A percentile compares a stretch with the other conserved stretches of the same genome.
Evolutionary conservation across 1,140 invertebrate genomes (phyloP).

Genomic region (Scaptomyza montana): DNA sequence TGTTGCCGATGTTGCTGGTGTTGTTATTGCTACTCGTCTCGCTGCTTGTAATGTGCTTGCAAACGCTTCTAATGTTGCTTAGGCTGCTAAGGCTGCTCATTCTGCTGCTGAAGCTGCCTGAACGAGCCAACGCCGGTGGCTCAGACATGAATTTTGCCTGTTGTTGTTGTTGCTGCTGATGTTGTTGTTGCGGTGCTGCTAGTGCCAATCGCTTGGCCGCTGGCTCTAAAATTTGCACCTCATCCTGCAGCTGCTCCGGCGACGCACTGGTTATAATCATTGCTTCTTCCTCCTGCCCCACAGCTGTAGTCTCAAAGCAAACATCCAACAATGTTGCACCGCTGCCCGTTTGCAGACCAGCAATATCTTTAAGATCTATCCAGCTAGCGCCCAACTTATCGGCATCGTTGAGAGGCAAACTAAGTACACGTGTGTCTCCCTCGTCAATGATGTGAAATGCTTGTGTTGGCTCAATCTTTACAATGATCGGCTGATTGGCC

Average conservation of each 20-base stretch:
- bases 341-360: conserved; percentile 65
- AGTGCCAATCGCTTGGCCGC: conserved; percentile 58
- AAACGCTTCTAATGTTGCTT: conserved; percentile 57
- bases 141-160: conserved; percentile 63
- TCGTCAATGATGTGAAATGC: conserved; percentile 79
- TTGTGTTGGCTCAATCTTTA: conserved; percentile 80
- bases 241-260: conserved; percentile 37
- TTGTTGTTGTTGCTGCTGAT: conserved; percentile 37
- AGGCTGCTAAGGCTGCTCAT: conserved; percentile 61
- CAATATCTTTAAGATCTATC: conserved; percentile 82
- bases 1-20: conserved; percentile 33
- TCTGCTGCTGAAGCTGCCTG: conserved; percentile 63
- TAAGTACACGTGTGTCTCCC: conserved; percentile 73
- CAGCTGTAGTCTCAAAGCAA: conserved; percentile 59
- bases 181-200: conserved; percentile 29
- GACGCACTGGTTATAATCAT: conserved; percentile 54
- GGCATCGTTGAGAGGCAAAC: conserved; percentile 69
- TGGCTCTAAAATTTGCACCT: conserved; percentile 52
- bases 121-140: conserved; percentile 62
- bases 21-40: conserved; percentile 27
- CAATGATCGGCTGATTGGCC: conserved; percentile 75
- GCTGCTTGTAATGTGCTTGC: conserved; percentile 54
- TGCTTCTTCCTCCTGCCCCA: conserved; percentile 52
- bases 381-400: conserved; percentile 79
- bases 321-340: conserved; percentile 73